Conservation (phyloP, 2,888 invertebrate species). For the Amphipoea lucens region DNA sequence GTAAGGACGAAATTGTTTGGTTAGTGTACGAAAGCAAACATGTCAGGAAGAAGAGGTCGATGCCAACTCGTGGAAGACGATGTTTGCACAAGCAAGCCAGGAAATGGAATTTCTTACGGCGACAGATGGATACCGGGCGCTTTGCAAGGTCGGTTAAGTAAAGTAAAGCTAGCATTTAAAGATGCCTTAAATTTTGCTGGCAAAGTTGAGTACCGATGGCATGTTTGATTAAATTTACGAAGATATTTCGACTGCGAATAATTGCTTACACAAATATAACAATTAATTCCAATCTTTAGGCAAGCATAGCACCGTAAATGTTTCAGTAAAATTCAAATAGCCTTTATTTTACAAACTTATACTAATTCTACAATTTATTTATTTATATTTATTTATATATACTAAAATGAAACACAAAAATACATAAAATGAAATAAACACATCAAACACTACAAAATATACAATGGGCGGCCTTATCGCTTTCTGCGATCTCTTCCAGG, state of each 20-base stretch:
- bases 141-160: conserved; percentile 31
- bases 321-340: neutral
- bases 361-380: neutral
- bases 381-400: too few relatives aligned
- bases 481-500: too few relatives aligned
- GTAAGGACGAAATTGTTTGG: conserved; percentile 44
- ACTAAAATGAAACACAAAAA: too few relatives aligned
- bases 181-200: neutral
- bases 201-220: neutral
- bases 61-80: conserved; percentile 45
- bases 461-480: too few relatives aligned
- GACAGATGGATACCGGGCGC: conserved; percentile 45
- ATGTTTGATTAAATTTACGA: conserved; percentile 3
- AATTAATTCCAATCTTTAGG: neutral
- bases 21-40: conserved; percentile 54
- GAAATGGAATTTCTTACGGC: conserved; percentile 75
- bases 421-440: too few relatives aligned
- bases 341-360: neutral
- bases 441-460: too few relatives aligned
- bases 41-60: conserved; percentile 33
- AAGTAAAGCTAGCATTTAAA: conserved; percentile 35
- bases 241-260: neutral
- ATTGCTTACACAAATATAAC: neutral
- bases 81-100: conserved; percentile 70
- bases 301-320: neutral